These are phyloP conservation scores for Drosophila lacertosa DNA, from an alignment of 1,140 invertebrate species.

Conservation along the genomic window DNA sequence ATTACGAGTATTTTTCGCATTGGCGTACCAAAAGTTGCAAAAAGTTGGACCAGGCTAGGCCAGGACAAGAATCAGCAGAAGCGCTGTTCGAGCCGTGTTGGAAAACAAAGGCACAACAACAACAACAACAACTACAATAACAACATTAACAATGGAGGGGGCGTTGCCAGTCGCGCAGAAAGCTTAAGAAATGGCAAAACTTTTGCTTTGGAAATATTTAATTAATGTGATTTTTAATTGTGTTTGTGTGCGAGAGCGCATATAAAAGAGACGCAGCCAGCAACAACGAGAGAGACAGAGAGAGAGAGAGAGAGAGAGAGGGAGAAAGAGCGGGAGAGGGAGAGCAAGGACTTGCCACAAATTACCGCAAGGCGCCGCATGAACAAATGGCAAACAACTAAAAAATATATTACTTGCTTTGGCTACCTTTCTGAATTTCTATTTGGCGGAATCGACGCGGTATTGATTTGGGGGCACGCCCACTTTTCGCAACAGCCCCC, in stretches of 20 bases:
- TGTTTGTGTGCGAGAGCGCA: constrained; percentile 43
- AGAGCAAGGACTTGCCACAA: constrained; percentile 26
- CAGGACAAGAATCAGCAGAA: background rate
- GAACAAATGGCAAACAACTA: background rate
- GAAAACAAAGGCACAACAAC: constrained; percentile 58
- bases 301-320: background rate
- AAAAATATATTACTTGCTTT: too few relatives aligned
- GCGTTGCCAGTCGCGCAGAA: constrained; percentile 51
- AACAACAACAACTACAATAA: constrained; percentile 30
- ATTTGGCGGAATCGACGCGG: background rate
- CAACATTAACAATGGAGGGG: background rate
- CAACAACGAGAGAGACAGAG: constrained; percentile 4
- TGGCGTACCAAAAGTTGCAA: constrained; percentile 73
- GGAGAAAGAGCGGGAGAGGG: background rate
- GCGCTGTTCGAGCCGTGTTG: constrained; percentile 32
- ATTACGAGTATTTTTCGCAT: constrained; percentile 74
- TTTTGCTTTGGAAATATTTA: constrained; percentile 81
- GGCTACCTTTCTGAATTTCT: background rate
- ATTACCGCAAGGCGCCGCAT: constrained; percentile 26
- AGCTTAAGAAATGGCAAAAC: constrained; percentile 74
- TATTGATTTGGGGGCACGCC: background rate
- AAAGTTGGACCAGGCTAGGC: constrained; percentile 44
- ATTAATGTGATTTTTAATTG: constrained; percentile 81
- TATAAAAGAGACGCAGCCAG: background rate
- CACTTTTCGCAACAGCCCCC: too few relatives aligned